phyloP scores from a whole-genome alignment of 1,140 invertebrate species.

The Leptestheria dahalacensis region DNA sequence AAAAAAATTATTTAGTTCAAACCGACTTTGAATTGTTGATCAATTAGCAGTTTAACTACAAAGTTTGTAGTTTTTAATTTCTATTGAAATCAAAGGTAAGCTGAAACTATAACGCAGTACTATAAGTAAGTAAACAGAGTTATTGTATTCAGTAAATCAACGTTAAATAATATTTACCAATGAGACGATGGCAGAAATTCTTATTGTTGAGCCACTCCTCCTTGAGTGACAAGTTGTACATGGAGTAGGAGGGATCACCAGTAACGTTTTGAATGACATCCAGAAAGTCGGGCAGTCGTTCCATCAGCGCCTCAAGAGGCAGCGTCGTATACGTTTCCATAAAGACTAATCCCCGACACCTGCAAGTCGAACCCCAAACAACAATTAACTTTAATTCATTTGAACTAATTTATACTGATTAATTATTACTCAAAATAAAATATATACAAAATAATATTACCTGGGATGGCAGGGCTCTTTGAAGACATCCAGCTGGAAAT shows the following conservation, averaged over 20 bases:
- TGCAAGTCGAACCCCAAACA: conserved; percentile 29
- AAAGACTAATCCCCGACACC: conserved; percentile 75
- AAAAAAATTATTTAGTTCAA: no score
- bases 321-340: conserved; percentile 92
- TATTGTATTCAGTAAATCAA: no score
- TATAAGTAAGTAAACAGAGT: no score
- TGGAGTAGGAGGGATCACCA: conserved; percentile 84
- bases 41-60: no score
- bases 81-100: no score
- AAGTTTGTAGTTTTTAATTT: no score
- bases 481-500: conserved; percentile 96
- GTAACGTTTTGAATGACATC: conserved; percentile 80
- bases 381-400: no score
- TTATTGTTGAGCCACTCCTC: conserved; percentile 80
- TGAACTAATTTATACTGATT: neutral
- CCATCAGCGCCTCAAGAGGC: conserved; percentile 42
- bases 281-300: conserved; percentile 71
- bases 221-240: conserved; percentile 86
- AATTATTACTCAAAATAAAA: conserved; percentile 3
- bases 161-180: no score
- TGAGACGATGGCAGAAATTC: conserved; percentile 49
- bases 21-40: no score
- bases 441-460: conserved; percentile 36
- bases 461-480: conserved; percentile 80
- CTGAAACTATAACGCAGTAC: no score